Evolutionary conservation across 92 coral and sea anemone genomes (phyloP).

Genomic region (Diadumene lineata): DNA sequence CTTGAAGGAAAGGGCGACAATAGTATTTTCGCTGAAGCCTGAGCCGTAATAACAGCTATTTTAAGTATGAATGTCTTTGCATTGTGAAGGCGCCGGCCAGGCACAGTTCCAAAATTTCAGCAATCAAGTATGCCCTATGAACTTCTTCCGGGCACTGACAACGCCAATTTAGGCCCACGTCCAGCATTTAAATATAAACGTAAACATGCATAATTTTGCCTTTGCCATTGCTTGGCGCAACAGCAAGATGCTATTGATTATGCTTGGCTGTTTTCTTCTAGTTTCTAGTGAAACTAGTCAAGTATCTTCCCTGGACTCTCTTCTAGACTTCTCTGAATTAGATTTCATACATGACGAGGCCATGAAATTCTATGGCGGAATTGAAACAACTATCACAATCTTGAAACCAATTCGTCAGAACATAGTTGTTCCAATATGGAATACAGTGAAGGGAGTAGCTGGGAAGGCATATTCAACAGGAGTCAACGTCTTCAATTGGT

Average conservation of each 20-base stretch:
- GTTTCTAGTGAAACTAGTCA: neutral
- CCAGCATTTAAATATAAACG: neutral
- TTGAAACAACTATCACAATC: constrained; percentile 54
- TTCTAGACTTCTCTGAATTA: neutral
- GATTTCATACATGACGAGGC: constrained; percentile 47
- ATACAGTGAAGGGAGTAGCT: neutral
- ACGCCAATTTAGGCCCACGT: neutral
- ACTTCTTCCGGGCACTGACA: neutral
- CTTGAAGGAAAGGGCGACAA: too few relatives aligned
- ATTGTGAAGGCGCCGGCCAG: too few relatives aligned
- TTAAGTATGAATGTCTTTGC: too few relatives aligned
- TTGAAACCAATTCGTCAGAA: constrained; percentile 33
- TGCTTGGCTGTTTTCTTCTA: neutral
- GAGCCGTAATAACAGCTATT: too few relatives aligned
- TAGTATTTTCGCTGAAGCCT: too few relatives aligned
- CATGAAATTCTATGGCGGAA: constrained; percentile 60
- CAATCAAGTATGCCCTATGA: neutral
- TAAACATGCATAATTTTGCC: neutral
- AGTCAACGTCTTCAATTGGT: neutral
- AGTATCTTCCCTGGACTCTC: constrained; percentile 4
- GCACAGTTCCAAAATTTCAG: too few relatives aligned
- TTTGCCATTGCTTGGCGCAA: neutral
- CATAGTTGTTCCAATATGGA: neutral
- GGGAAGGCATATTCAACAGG: neutral
- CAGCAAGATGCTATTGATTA: neutral